These are phyloP conservation scores for Aphodius sticticus DNA, from an alignment of 2,888 invertebrate genomes.

Conservation along the genomic window DNA sequence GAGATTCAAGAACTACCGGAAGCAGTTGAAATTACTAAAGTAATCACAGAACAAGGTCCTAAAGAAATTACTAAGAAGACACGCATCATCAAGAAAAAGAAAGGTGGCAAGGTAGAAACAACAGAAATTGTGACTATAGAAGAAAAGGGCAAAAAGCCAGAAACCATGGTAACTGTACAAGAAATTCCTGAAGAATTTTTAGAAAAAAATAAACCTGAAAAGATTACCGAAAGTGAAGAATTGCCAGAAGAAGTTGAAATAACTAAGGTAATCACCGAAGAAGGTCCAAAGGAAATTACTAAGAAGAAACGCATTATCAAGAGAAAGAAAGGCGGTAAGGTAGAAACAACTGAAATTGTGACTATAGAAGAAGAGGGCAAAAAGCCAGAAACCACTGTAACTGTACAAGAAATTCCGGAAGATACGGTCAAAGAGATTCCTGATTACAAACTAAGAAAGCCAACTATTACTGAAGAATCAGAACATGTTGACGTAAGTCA, in stretches of 20 bases:
- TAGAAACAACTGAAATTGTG: constrained; percentile 59
- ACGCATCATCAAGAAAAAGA: constrained; percentile 39
- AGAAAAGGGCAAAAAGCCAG: constrained; percentile 52
- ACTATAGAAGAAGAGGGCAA: constrained; percentile 51
- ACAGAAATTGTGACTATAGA: constrained; percentile 53
- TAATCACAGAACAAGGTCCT: constrained; percentile 42
- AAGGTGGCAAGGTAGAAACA: constrained; percentile 47
- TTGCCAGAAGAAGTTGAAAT: constrained; percentile 34
- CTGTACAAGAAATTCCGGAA: constrained; percentile 48
- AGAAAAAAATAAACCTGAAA: constrained; percentile 26
- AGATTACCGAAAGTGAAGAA: constrained; percentile 38
- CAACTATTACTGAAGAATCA: no score
- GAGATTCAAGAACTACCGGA: constrained; percentile 44
- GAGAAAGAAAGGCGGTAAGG: constrained; percentile 56
- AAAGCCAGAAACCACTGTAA: constrained; percentile 55
- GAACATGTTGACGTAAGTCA: no score
- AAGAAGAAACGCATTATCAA: constrained; percentile 56
- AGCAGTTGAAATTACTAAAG: constrained; percentile 44
- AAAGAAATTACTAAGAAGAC: constrained; percentile 39
- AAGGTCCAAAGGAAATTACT: constrained; percentile 20
- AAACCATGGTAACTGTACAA: constrained; percentile 51
- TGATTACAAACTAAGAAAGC: no score
- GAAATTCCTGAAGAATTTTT: constrained; percentile 38
- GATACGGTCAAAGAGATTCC: no score
- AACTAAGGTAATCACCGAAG: constrained; percentile 36